These are phyloP conservation scores for Hypolimnas misippus DNA, from an alignment of 2,888 invertebrate genomes.

Conservation along the genomic window DNA sequence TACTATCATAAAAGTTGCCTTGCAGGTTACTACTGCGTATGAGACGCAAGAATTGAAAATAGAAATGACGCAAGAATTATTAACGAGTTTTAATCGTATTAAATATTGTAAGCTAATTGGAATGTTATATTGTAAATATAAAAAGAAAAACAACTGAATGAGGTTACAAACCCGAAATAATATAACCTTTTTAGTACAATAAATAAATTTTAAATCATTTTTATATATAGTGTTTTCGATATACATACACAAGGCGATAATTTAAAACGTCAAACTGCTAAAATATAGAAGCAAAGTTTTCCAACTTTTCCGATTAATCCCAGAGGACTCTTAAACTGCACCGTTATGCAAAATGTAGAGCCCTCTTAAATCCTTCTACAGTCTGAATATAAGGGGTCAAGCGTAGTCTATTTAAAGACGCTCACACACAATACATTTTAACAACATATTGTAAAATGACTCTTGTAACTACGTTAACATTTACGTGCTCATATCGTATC, in stretches of 20 bases:
- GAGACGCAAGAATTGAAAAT: neutral
- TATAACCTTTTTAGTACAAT: no score
- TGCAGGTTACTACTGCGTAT: neutral
- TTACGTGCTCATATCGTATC: no score
- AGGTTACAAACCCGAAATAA: no score
- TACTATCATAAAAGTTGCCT: neutral
- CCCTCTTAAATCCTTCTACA: slow-evolving; percentile 35
- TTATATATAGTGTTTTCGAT: neutral
- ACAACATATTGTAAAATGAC: neutral
- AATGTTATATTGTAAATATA: no score
- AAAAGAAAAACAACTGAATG: no score
- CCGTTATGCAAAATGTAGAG: slow-evolving; percentile 39
- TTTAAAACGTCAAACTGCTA: slow-evolving; percentile 18
- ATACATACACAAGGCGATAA: neutral
- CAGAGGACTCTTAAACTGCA: slow-evolving; percentile 35
- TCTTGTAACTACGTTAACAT: no score
- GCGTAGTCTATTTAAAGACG: slow-evolving; percentile 29
- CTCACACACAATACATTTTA: slow-evolving; percentile 26
- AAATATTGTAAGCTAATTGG: no score
- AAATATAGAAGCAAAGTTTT: slow-evolving; percentile 21
- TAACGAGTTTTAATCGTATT: neutral
- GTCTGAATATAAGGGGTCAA: slow-evolving; percentile 34
- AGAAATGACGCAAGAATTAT: neutral
- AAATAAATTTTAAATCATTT: no score
- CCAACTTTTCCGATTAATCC: slow-evolving; percentile 37